Base-by-base conservation (phyloP, 2,113 vertebrate genomes). In the Aldabrachelys gigantea region DNA sequence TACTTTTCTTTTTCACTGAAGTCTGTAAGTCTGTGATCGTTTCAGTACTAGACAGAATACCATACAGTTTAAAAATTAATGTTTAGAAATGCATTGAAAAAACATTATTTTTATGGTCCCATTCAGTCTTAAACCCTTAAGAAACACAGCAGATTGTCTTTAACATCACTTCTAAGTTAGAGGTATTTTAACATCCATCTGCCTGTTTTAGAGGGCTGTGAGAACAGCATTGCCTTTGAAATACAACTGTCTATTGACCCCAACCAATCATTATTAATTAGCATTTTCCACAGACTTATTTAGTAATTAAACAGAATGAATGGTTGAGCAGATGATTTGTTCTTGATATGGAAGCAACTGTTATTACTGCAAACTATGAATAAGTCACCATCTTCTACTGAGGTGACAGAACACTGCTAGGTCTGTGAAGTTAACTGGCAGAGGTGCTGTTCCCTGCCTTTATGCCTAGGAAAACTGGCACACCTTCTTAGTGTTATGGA, bases 401-500 rank as follows among this genome's bases (percentile, higher is more conserved):
- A 78, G 24, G 41, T 47, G 12, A 12, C 11, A 78, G 41, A 78
- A 47, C 13, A 14, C 41, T 76, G 41, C 22, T 76, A 47, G 41
- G 38, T 27, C 38, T 47, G 22, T 78, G 75, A 14, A 24, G 24
- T 78, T 78, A 44, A 41, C 12, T 41, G 75, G 12, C 41, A 78
- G 24, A 44, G 22, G 75, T 78, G 24, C 13, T 78, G 6, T 78
- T 78, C 22, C 24, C 75, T 6, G 11, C 22, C 72, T 47, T 47
- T 78, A 27, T 47, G 24, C 22, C 22, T 44, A 59, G 80, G 83
- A 50, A 17, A 82, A 38, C 35, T 50, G 5, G 29, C 44, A 14
- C 82, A 12, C 56, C 72, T 91, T 97, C n/a, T 27, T 88, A 88
- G 80, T 79, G 57, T 72, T 50, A 47, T 10, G 95, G n/a, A 92